A percentile compares a stretch with the other conserved stretches of the same genome.
Conservation (phyloP, 2,888 invertebrate genomes). For the Oxyteleia sp. region DNA sequence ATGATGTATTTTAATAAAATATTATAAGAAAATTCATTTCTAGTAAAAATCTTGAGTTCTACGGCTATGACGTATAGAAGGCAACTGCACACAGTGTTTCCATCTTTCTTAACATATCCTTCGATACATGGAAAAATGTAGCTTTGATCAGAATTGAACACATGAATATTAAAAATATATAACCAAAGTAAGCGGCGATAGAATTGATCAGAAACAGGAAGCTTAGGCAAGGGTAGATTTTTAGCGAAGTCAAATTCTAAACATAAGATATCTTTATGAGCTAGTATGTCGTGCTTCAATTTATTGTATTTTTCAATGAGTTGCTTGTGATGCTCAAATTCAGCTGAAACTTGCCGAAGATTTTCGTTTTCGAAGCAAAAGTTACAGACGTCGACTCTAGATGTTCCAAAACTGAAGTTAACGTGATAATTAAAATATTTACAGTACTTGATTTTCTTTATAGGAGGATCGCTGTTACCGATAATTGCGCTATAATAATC, state of each 20-base stretch:
- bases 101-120: slow-evolving; percentile 14
- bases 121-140: slow-evolving; percentile 23
- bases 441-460: slow-evolving; percentile 32
- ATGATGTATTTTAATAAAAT: too few relatives aligned
- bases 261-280: slow-evolving; percentile 15
- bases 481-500: slow-evolving; percentile 12
- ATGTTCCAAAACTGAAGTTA: slow-evolving; percentile 24
- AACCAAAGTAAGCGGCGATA: slow-evolving; percentile 38
- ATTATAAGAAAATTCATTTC: too few relatives aligned
- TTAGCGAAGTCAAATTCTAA: slow-evolving; percentile 42
- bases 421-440: slow-evolving; percentile 59
- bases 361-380: slow-evolving; percentile 9
- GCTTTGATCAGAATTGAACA: slow-evolving; percentile 17
- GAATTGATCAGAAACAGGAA: slow-evolving; percentile 37
- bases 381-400: slow-evolving; percentile 41
- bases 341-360: slow-evolving; percentile 1
- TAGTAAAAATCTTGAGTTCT: too few relatives aligned
- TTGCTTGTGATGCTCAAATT: not conserved
- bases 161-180: slow-evolving; percentile 47
- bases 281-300: slow-evolving; percentile 18
- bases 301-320: not conserved
- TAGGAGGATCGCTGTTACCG: slow-evolving; percentile 3
- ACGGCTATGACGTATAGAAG: not conserved
- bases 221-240: slow-evolving; percentile 39
- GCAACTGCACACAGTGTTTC: not conserved